phyloP scores from a whole-genome alignment of 2,113 vertebrate species.

The Chinchilla lanigera region DNA sequence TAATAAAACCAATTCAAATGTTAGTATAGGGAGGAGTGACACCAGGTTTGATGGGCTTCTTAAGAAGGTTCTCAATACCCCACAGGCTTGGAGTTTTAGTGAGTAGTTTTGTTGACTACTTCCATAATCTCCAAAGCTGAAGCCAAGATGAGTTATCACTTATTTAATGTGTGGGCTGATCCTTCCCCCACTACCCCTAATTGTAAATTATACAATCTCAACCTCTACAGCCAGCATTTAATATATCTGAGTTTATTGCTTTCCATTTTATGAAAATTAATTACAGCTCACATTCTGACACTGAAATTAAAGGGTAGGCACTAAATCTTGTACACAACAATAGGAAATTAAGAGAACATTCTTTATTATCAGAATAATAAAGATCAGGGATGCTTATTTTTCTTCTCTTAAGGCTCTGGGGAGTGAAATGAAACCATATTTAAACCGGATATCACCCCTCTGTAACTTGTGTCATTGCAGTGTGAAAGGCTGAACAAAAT shows the following conservation, averaged over 20 bases:
- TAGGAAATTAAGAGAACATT: constrained; percentile 83
- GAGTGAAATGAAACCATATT: constrained; percentile 61
- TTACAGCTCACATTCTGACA: constrained; percentile 84
- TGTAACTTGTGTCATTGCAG: background rate
- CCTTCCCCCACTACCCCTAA: constrained; percentile 50
- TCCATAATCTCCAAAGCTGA: constrained; percentile 70
- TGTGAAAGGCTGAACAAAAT: constrained; percentile 48
- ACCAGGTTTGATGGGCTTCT: constrained; percentile 57
- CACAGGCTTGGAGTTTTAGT: background rate
- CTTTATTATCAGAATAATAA: constrained; percentile 77
- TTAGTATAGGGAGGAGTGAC: constrained; percentile 6
- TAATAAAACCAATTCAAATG: constrained; percentile 69
- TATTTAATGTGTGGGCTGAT: constrained; percentile 75
- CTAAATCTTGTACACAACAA: constrained; percentile 84
- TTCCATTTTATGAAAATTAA: constrained; percentile 87
- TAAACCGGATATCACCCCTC: constrained; percentile 20
- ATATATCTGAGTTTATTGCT: constrained; percentile 88
- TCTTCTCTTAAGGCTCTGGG: constrained; percentile 36
- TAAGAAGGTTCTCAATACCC: constrained; percentile 27
- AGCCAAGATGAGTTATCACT: constrained; percentile 79
- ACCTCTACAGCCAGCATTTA: constrained; percentile 81
- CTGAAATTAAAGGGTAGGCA: constrained; percentile 84
- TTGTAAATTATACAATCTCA: constrained; percentile 84
- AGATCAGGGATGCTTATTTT: constrained; percentile 48
- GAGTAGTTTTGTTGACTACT: constrained; percentile 58